These are phyloP conservation scores for Priocnemis perturbator DNA, from an alignment of 2,888 invertebrate genomes.

Conservation along the genomic window DNA sequence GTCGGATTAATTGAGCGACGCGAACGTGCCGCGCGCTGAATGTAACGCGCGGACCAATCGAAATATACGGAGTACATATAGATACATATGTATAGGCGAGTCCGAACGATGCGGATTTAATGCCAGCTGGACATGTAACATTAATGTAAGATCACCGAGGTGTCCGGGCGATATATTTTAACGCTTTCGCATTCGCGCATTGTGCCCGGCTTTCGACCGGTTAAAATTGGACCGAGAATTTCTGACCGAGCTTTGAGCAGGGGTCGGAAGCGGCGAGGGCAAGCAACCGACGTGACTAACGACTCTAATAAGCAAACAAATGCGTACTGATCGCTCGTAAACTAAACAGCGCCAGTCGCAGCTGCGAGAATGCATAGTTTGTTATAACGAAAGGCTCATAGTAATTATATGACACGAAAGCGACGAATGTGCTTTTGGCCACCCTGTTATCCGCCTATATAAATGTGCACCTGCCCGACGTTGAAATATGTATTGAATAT, in stretches of 20 bases:
- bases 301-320: constrained; percentile 35
- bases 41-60: no score
- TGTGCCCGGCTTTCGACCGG: no score
- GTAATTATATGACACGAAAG: constrained; percentile 20
- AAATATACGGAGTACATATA: no score
- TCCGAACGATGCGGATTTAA: no score
- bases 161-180: no score
- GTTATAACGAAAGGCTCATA: constrained; percentile 35
- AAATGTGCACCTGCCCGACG: constrained; percentile 10
- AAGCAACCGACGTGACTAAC: constrained; percentile 30
- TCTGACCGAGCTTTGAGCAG: background rate
- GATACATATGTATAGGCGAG: no score
- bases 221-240: no score
- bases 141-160: no score
- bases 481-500: constrained; percentile 20
- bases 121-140: no score
- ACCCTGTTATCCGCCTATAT: constrained; percentile 19
- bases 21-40: no score
- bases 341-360: constrained; percentile 35
- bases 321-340: constrained; percentile 32
- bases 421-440: constrained; percentile 13
- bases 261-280: constrained; percentile 11
- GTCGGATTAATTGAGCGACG: no score
- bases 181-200: no score
- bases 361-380: constrained; percentile 34